These are phyloP conservation scores for Podarcis siculus DNA, from an alignment of 2,797 vertebrate species.

Conservation along the genomic window DNA sequence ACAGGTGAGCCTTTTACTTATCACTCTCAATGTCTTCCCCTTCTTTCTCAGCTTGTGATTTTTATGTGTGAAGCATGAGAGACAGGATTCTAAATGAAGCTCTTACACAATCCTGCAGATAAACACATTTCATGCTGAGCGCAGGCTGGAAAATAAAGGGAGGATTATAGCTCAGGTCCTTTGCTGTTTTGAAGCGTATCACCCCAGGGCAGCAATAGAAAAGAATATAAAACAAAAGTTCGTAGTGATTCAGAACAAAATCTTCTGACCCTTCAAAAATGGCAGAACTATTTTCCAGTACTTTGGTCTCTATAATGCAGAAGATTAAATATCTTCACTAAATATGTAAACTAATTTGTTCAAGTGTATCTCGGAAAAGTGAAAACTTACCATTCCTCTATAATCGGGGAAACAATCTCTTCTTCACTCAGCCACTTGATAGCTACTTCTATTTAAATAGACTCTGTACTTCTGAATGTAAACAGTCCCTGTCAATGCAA, in stretches of 20 bases:
- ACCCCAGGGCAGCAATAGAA: background rate
- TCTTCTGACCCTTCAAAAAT: background rate
- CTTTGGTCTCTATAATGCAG: background rate
- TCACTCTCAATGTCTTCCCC: background rate
- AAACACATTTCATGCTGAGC: conserved; percentile 27
- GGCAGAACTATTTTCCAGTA: background rate
- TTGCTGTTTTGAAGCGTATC: background rate
- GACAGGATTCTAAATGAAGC: conserved; percentile 31
- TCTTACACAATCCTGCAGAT: conserved; percentile 8
- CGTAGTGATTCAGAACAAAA: background rate
- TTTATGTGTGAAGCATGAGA: background rate
- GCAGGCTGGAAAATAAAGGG: conserved; percentile 12
- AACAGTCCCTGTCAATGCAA: background rate
- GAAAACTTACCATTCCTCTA: background rate
- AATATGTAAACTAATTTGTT: background rate
- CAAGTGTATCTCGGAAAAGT: background rate
- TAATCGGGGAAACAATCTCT: background rate
- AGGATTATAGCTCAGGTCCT: conserved; percentile 1
- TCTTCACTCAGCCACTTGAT: too few relatives aligned
- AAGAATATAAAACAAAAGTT: background rate
- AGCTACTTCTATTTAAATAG: background rate
- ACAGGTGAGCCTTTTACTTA: background rate
- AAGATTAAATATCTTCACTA: background rate
- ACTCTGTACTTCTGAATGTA: background rate
- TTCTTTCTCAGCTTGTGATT: conserved; percentile 16